A percentile compares a stretch with the other conserved stretches of the same genome.
Evolutionary conservation across 2,113 vertebrate genomes (phyloP).

Genomic region (Labeo catla): DNA sequence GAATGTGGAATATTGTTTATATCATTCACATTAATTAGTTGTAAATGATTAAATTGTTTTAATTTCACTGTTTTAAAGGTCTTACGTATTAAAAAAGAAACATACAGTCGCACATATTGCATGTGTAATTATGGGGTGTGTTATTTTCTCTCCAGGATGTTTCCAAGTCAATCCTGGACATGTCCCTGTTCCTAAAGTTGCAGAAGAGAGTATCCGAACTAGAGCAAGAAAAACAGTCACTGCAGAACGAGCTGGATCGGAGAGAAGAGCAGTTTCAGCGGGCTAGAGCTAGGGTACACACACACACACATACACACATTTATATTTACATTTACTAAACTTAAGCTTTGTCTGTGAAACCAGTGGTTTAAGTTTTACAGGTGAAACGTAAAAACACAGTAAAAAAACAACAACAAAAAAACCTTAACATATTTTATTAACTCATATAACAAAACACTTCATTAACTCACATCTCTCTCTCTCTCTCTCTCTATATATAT

Average conservation of each 20-base stretch:
- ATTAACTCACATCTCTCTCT: too few species aligned
- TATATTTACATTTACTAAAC: too few species aligned
- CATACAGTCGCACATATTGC: background rate
- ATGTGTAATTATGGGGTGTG: background rate
- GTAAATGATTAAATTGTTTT: background rate
- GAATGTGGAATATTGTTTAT: background rate
- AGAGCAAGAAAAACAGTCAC: slow-evolving; percentile 93
- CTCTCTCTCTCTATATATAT: too few species aligned
- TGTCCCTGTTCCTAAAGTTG: slow-evolving; percentile 96
- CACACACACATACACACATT: background rate
- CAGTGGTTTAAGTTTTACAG: too few species aligned
- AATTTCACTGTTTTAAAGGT: background rate
- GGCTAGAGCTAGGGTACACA: slow-evolving; percentile 83
- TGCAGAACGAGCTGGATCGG: slow-evolving; percentile 93
- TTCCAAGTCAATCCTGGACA: slow-evolving; percentile 87
- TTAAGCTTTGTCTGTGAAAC: too few species aligned
- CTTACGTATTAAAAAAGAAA: background rate
- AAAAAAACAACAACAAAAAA: too few species aligned
- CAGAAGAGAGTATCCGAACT: slow-evolving; percentile 95
- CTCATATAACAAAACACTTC: too few species aligned
- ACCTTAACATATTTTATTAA: too few species aligned
- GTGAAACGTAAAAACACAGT: too few species aligned
- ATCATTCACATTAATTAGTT: background rate
- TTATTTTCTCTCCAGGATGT: slow-evolving; percentile 80
- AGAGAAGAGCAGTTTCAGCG: slow-evolving; percentile 92